Evolutionary conservation across 2,113 vertebrate genomes (phyloP).

Genomic region (Hepsetus odoe): DNA sequence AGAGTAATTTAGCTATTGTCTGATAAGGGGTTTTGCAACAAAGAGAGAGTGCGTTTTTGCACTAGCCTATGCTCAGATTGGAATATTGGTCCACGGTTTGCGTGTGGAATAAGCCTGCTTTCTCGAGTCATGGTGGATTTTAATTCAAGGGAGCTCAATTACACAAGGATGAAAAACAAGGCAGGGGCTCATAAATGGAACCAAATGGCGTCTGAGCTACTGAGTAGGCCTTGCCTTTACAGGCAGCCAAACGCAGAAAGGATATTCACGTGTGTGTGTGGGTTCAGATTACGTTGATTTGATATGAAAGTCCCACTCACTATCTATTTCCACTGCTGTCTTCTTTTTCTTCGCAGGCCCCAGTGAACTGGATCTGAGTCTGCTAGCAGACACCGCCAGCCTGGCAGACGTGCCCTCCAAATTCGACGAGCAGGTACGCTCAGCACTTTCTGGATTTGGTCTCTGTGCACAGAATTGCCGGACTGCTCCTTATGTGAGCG

Average conservation of each 20-base stretch:
- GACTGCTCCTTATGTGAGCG: neutral
- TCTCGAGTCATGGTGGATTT: neutral
- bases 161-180: neutral
- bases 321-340: neutral
- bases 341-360: constrained; percentile 76
- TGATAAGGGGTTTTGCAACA: neutral
- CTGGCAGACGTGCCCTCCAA: constrained; percentile 76
- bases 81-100: neutral
- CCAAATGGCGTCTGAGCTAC: neutral
- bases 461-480: neutral
- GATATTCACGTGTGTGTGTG: too few species aligned
- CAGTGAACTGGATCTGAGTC: constrained; percentile 83
- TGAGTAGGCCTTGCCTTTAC: neutral
- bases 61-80: neutral
- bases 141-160: neutral
- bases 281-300: too few species aligned
- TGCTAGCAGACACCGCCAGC: constrained; percentile 81
- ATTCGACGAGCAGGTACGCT: constrained; percentile 87
- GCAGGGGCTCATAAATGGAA: neutral
- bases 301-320: too few species aligned
- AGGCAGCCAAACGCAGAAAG: too few species aligned
- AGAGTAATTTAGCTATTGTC: neutral
- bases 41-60: neutral
- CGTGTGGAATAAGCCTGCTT: neutral
- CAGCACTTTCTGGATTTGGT: neutral